Evolutionary conservation across 2,888 invertebrate species (phyloP).

Genomic region (Lissocephala sabroskyi): DNA sequence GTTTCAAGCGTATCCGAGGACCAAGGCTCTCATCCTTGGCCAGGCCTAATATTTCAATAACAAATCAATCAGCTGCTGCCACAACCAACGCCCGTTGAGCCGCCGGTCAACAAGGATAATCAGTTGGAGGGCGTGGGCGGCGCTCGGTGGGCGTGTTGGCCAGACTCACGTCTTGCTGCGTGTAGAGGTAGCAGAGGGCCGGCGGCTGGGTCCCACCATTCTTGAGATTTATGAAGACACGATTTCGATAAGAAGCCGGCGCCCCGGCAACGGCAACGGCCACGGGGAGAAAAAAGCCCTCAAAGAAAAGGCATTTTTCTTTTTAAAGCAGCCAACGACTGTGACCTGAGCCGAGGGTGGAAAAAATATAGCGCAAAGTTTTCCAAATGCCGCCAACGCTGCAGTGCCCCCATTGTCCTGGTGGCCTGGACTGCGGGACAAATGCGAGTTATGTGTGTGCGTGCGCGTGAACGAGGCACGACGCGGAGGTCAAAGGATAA

Average conservation of each 20-base stretch:
- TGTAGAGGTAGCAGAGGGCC: conserved; percentile 5
- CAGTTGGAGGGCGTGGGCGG: conserved; percentile 31
- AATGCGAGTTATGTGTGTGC: conserved; percentile 7
- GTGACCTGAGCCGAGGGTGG: conserved; percentile 20
- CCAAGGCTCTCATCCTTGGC: too few species aligned
- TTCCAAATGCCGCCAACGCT: conserved; percentile 29
- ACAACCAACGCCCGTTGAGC: conserved; percentile 4
- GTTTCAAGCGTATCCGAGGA: conserved; percentile 56
- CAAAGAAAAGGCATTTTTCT: conserved; percentile 33
- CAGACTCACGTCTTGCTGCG: conserved; percentile 1
- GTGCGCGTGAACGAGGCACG: conserved; percentile 13
- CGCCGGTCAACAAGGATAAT: conserved; percentile 58
- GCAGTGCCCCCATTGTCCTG: not conserved
- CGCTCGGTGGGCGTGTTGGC: conserved; percentile 9
- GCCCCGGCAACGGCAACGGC: not conserved
- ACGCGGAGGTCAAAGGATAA: conserved; percentile 50
- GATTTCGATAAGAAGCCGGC: conserved; percentile 44
- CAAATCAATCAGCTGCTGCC: conserved; percentile 55
- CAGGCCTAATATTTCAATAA: conserved; percentile 64
- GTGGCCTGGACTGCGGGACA: not conserved
- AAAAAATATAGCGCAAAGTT: too few species aligned
- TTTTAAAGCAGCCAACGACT: conserved; percentile 2
- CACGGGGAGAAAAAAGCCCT: conserved; percentile 5
- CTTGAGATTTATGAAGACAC: conserved; percentile 58
- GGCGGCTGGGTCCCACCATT: too few species aligned